A percentile compares a stretch with the other conserved stretches of the same genome.
Evolutionary conservation across 2,113 vertebrate species (phyloP).

Genomic region (Cyphomyrus plagiostoma): DNA sequence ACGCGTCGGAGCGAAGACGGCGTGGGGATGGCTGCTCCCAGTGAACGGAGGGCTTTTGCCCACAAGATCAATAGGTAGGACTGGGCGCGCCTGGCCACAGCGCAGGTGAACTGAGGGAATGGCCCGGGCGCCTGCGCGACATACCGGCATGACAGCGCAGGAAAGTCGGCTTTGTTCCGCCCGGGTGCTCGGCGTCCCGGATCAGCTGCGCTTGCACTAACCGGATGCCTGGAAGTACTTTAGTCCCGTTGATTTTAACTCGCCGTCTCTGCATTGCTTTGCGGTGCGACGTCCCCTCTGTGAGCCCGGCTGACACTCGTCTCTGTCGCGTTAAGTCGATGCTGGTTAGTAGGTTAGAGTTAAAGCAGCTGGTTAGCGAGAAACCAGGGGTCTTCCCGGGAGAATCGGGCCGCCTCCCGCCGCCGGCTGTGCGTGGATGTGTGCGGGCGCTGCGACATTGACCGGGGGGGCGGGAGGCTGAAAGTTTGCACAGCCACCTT

Average conservation of each 20-base stretch:
- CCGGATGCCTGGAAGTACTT: neutral
- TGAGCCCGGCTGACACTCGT: neutral
- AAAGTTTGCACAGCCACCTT: neutral
- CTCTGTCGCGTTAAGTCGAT: neutral
- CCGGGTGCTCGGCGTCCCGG: neutral
- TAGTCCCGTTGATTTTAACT: neutral
- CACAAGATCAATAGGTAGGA: constrained; percentile 83
- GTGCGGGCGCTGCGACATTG: neutral
- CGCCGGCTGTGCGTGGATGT: neutral
- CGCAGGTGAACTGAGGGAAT: constrained; percentile 11
- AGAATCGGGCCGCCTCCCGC: neutral
- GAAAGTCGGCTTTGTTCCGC: constrained; percentile 9
- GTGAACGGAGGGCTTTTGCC: constrained; percentile 79
- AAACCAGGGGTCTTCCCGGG: neutral
- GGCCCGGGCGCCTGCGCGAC: neutral
- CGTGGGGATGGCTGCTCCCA: constrained; percentile 59
- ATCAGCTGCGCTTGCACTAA: neutral
- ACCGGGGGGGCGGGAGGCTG: neutral
- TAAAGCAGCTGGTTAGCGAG: neutral
- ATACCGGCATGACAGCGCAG: neutral
- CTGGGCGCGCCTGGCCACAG: constrained; percentile 27
- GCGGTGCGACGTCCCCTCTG: neutral
- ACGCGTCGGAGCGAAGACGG: constrained; percentile 41
- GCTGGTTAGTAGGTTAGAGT: neutral
- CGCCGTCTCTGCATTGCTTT: neutral